These are phyloP conservation scores for Engystomops pustulosus DNA, from an alignment of 2,113 vertebrate genomes.

Conservation along the genomic window DNA sequence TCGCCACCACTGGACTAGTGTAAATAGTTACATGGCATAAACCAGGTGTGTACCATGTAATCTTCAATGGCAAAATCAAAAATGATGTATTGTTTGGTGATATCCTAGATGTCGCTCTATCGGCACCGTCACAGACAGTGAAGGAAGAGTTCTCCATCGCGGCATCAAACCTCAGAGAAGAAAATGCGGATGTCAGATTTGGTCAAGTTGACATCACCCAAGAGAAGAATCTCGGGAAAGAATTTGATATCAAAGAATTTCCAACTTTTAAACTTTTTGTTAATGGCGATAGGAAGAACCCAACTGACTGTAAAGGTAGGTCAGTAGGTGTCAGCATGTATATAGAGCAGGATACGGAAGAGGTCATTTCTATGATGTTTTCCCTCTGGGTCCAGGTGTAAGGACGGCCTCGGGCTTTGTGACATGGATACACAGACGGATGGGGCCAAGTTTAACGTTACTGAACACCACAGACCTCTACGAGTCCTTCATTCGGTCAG, in stretches of 20 bases:
- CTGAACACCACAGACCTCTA: constrained; percentile 75
- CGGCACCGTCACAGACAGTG: constrained; percentile 72
- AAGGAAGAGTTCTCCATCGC: constrained; percentile 80
- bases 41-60: too few species aligned
- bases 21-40: too few species aligned
- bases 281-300: constrained; percentile 79
- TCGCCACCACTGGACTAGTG: too few species aligned
- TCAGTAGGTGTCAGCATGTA: background rate
- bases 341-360: background rate
- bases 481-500: constrained; percentile 70
- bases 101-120: constrained; percentile 80
- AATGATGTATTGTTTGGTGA: too few species aligned
- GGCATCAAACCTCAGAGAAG: constrained; percentile 77
- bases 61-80: too few species aligned
- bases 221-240: constrained; percentile 79
- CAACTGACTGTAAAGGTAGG: constrained; percentile 83
- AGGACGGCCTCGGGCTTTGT: constrained; percentile 81
- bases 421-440: constrained; percentile 87
- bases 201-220: constrained; percentile 80
- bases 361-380: background rate
- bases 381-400: constrained; percentile 73
- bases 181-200: constrained; percentile 76
- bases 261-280: constrained; percentile 83
- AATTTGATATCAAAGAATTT: constrained; percentile 74
- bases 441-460: constrained; percentile 76